phyloP scores from a whole-genome alignment of 2,113 vertebrate species.

The Paralichthys olivaceus region DNA sequence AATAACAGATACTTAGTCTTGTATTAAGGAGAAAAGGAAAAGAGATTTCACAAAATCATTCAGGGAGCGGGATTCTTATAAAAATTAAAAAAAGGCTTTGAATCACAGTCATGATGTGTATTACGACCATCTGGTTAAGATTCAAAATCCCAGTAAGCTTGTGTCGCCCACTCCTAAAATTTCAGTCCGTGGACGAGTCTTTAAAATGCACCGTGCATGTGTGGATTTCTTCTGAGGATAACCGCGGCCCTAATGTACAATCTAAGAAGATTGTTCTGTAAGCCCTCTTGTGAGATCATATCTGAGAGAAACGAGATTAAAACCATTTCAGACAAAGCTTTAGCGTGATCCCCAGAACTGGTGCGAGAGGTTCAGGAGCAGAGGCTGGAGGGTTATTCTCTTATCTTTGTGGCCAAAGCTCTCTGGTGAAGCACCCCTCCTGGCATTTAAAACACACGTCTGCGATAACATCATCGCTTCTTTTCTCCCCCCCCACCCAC shows the following conservation, averaged over 20 bases:
- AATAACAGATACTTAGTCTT: constrained; percentile 46
- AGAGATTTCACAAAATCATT: constrained; percentile 49
- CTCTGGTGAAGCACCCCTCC: constrained; percentile 19
- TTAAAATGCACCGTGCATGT: constrained; percentile 61
- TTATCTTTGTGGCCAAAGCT: constrained; percentile 65
- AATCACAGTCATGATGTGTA: constrained; percentile 54
- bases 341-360: constrained; percentile 55
- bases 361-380: constrained; percentile 56
- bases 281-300: constrained; percentile 66
- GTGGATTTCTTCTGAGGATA: constrained; percentile 65
- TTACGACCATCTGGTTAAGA: constrained; percentile 66
- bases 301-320: constrained; percentile 66
- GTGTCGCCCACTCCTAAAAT: constrained; percentile 50
- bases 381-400: constrained; percentile 52
- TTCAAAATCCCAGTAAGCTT: constrained; percentile 50
- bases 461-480: constrained; percentile 73
- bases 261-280: constrained; percentile 72
- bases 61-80: constrained; percentile 20
- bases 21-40: constrained; percentile 34
- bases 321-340: constrained; percentile 70
- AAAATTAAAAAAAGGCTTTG: constrained; percentile 40
- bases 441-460: constrained; percentile 78
- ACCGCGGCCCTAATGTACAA: constrained; percentile 67
- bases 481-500: constrained; percentile 35
- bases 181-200: constrained; percentile 50